A percentile compares a stretch with the other conserved stretches of the same genome.
phyloP scores from a whole-genome alignment of 2,888 invertebrate genomes.

The Hybos culiciformis region DNA sequence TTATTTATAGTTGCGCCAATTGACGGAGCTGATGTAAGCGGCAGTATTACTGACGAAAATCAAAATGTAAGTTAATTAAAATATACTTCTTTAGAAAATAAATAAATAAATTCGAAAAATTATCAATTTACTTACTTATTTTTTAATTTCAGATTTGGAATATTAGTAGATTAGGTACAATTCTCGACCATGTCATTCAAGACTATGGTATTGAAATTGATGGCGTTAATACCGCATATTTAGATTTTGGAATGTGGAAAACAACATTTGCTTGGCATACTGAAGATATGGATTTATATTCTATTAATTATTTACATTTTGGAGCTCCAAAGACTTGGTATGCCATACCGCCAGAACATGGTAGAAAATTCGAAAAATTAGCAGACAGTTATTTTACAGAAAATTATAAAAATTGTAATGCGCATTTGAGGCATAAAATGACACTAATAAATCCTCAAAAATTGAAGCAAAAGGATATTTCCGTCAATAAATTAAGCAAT shows the following conservation, averaged over 20 bases:
- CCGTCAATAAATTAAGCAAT: slow-evolving; percentile 88
- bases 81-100: too few relatives aligned
- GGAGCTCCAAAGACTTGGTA: slow-evolving; percentile 61
- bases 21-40: too few relatives aligned
- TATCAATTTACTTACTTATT: too few relatives aligned
- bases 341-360: slow-evolving; percentile 90
- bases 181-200: slow-evolving; percentile 85
- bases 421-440: slow-evolving; percentile 96
- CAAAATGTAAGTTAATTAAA: too few relatives aligned
- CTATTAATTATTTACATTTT: slow-evolving; percentile 96
- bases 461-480: slow-evolving; percentile 84
- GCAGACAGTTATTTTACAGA: slow-evolving; percentile 85
- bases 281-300: slow-evolving; percentile 99
- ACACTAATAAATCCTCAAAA: slow-evolving; percentile 93
- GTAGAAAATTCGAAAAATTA: slow-evolving; percentile 80
- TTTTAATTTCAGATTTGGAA: slow-evolving; percentile 55
- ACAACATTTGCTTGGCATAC: slow-evolving; percentile 99
- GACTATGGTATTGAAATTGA: slow-evolving; percentile 93
- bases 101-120: too few relatives aligned
- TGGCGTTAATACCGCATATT: slow-evolving; percentile 95
- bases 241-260: slow-evolving; percentile 99
- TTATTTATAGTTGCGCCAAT: too few relatives aligned
- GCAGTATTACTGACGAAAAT: too few relatives aligned
- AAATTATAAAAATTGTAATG: slow-evolving; percentile 70
- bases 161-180: slow-evolving; percentile 83